Evolutionary conservation across 92 coral and sea anemone species (phyloP).

Genomic region (Paramuricea clavata): DNA sequence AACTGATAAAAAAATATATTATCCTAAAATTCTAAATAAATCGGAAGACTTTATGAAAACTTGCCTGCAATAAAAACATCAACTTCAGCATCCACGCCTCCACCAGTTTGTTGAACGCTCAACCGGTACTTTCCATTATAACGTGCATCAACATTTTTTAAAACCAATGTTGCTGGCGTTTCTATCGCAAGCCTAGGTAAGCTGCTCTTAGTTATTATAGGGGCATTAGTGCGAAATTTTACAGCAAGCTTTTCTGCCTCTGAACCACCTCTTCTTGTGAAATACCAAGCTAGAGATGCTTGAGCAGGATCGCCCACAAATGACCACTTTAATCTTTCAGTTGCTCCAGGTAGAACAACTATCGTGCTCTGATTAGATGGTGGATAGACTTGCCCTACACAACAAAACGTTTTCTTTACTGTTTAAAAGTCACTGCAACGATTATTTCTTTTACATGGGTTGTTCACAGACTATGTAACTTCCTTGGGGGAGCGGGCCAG

Average conservation of each 20-base stretch:
- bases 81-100: neutral
- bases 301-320: neutral
- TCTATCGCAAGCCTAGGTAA: neutral
- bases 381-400: neutral
- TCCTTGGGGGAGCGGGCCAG: no score
- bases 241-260: neutral
- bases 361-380: neutral
- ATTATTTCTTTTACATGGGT: no score
- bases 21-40: neutral
- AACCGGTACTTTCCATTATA: neutral
- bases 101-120: neutral
- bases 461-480: no score
- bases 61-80: neutral
- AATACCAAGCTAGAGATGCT: neutral
- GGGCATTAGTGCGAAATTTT: neutral
- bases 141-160: neutral
- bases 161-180: neutral
- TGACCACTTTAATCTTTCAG: neutral
- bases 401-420: neutral
- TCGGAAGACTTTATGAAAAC: neutral
- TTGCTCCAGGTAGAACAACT: neutral
- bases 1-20: no score
- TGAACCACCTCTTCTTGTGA: neutral
- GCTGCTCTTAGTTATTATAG: neutral
- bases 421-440: no score